A percentile compares a stretch with the other conserved stretches of the same genome.
phyloP scores from a whole-genome alignment of 2,113 vertebrate species.

The Chlorodrepanis virens region DNA sequence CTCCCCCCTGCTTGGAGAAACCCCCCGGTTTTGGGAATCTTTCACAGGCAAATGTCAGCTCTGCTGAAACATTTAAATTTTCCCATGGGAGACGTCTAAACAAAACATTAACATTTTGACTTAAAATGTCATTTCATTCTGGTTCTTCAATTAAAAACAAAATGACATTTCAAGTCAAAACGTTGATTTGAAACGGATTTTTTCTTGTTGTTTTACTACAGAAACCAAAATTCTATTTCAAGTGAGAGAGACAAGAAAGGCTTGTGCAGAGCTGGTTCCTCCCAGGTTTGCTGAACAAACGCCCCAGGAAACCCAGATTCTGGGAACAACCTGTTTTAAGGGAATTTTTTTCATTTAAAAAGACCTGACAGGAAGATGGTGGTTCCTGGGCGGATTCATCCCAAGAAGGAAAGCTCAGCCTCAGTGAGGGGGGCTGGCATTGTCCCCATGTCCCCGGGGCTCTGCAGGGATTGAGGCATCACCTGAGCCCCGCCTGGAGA shows the following conservation, averaged over 20 bases:
- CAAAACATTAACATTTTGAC: constrained; percentile 66
- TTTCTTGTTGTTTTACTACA: background rate
- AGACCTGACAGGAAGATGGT: background rate
- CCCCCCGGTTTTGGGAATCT: background rate
- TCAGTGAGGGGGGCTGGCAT: background rate
- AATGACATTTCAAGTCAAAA: constrained; percentile 63
- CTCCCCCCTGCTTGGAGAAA: background rate
- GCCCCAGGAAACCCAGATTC: background rate
- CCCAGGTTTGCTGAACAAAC: background rate
- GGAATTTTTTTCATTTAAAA: background rate
- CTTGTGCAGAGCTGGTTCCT: background rate
- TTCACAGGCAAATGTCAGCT: constrained; percentile 12
- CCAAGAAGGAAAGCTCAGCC: background rate
- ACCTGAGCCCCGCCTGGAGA: background rate
- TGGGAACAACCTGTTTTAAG: background rate
- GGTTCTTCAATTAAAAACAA: constrained; percentile 57
- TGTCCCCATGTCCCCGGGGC: background rate
- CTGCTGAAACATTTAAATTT: background rate
- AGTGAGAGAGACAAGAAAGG: background rate
- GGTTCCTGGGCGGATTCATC: background rate
- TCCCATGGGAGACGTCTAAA: constrained; percentile 41
- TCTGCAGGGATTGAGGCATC: background rate
- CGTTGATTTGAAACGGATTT: background rate
- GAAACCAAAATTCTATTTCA: background rate
- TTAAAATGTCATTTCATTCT: constrained; percentile 52